Conservation (phyloP, 2,888 invertebrate species). For the Colletes collaris region DNA sequence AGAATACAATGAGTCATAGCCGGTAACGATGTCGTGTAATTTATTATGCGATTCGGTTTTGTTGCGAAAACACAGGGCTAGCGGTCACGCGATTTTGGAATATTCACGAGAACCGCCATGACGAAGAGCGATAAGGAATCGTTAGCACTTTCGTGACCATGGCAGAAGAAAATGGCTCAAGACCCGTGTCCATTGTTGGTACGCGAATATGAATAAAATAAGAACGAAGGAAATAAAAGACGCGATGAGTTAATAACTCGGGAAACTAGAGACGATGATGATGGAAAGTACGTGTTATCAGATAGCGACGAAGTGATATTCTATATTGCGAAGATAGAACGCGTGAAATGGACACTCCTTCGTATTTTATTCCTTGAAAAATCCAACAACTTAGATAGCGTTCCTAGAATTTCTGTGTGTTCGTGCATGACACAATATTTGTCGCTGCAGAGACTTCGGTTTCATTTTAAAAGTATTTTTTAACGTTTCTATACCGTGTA, state of each 20-base stretch:
- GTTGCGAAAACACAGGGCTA: not conserved
- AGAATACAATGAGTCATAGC: conserved; percentile 14
- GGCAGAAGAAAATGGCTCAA: not conserved
- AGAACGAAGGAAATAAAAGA: conserved; percentile 20
- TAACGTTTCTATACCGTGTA: too few relatives aligned
- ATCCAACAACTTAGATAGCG: not conserved
- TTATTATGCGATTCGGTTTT: conserved; percentile 2
- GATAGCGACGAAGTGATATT: conserved; percentile 8
- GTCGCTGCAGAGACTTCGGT: too few relatives aligned
- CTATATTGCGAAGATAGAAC: not conserved
- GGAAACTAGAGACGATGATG: conserved; percentile 18
- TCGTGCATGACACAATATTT: too few relatives aligned
- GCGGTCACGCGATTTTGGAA: conserved; percentile 50
- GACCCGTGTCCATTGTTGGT: not conserved
- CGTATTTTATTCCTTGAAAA: conserved; percentile 27
- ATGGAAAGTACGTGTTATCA: conserved; percentile 12
- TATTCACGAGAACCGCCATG: conserved; percentile 25
- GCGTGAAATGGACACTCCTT: conserved; percentile 33
- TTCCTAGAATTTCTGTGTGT: not conserved
- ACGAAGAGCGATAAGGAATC: not conserved
- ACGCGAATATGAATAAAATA: not conserved
- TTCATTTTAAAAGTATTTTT: too few relatives aligned
- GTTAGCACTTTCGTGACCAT: too few relatives aligned
- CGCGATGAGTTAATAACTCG: conserved; percentile 14
- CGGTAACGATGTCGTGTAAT: not conserved